Evolutionary conservation across 2,888 invertebrate genomes (phyloP).

Genomic region (Spisula subtruncata): DNA sequence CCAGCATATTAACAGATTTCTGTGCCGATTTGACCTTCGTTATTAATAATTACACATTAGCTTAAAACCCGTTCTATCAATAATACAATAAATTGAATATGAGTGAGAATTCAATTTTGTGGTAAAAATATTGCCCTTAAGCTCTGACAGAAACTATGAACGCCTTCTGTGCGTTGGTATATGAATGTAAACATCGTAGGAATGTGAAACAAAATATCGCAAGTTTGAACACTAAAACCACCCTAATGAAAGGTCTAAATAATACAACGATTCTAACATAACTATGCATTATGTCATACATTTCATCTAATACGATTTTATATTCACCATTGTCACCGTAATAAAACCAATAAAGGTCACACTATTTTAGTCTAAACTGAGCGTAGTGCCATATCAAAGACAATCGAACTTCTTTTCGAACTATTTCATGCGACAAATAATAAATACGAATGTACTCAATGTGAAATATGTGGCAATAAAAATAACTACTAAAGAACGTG

Average conservation of each 20-base stretch:
- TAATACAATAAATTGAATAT: too few species aligned
- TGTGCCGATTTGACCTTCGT: too few species aligned
- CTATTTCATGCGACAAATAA: background rate
- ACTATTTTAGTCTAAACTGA: background rate
- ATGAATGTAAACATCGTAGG: background rate
- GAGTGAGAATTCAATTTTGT: too few species aligned
- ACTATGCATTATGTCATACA: background rate
- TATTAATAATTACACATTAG: too few species aligned
- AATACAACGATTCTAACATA: background rate
- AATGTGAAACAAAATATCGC: background rate
- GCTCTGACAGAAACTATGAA: background rate
- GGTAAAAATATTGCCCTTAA: too few species aligned
- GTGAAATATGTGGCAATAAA: background rate
- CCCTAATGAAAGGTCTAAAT: background rate
- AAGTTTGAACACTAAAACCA: background rate
- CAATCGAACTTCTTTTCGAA: conserved; percentile 84
- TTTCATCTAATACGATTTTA: background rate
- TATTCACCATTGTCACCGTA: background rate
- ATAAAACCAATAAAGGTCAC: background rate
- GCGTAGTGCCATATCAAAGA: background rate
- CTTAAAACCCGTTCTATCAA: too few species aligned
- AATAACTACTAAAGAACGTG: background rate
- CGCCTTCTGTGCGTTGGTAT: conserved; percentile 9
- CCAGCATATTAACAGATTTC: too few species aligned
- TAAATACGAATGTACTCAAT: background rate